Base-by-base conservation (phyloP, 2,797 vertebrate species). In the Furcifer pardalis region DNA sequence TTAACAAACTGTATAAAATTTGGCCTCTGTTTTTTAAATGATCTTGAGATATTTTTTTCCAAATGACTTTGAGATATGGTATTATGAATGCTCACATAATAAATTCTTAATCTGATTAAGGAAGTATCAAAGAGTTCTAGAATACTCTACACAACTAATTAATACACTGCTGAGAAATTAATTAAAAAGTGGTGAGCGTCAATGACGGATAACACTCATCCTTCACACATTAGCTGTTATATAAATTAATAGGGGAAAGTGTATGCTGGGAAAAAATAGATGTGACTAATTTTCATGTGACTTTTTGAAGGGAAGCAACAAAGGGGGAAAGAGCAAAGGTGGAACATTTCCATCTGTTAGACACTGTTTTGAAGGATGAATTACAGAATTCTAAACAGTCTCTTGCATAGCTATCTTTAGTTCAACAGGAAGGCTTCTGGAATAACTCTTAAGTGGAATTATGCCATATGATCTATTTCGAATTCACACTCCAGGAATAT, bases 111-210 rank as follows among this genome's bases (percentile, higher is more conserved):
- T 93, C 89, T 94, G 89, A 90, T 94, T 93, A 94, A 86, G 76
- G 77, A 90, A 92, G 76, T 92, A 87, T 91, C 82, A 90, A 91
- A 93, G 91, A 94, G 81, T 95, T 94, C 88, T 92, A 93, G 84
- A 90, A 66, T 87, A 87, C 83, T 91, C 83, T 83, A 82, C 25
- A 81, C 85, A 87, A 89, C 92, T 94, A 94, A 96, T 95, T 94
- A 95, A 95, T 90, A 88, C 7, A 92, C 94, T 91, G 90, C 92
- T 95, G 93, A 84, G 94, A 94, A 95, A 96, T 92, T 95, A 95
- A 95, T 95, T 95, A 93, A 90, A 91, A 91, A 85, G 75, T 86
- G 86, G 90, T 76, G 87, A 78, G 27, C 84, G 88, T 81, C 62
- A 81, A 89, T 88, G 85, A 91, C 80, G 84, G 86, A 84, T 90